Conservation (phyloP, 1,140 invertebrate genomes). For the Tetragnatha versicolor region DNA sequence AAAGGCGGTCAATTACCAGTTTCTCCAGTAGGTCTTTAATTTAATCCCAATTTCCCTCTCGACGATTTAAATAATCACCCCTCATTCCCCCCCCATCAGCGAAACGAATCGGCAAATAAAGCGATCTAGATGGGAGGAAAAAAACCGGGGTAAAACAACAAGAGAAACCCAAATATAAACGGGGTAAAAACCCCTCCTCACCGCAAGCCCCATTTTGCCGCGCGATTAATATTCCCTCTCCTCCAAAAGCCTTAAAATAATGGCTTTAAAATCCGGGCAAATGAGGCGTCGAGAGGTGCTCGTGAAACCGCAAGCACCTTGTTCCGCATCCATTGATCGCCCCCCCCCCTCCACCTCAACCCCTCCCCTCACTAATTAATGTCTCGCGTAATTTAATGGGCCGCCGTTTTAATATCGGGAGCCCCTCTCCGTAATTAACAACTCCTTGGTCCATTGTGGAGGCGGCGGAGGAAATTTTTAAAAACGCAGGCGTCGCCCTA, state of each 20-base stretch:
- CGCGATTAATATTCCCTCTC: slow-evolving; percentile 38
- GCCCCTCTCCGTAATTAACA: slow-evolving; percentile 52
- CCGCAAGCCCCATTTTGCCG: slow-evolving; percentile 23
- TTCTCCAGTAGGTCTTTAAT: too few relatives aligned
- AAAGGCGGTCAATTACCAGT: too few relatives aligned
- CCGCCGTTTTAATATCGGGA: slow-evolving; percentile 53
- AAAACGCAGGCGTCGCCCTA: slow-evolving; percentile 35
- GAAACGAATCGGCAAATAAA: slow-evolving; percentile 31
- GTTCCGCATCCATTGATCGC: slow-evolving; percentile 47
- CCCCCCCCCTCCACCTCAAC: slow-evolving; percentile 7
- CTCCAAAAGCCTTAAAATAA: slow-evolving; percentile 54
- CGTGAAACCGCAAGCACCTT: slow-evolving; percentile 51
- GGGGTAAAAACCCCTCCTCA: not conserved
- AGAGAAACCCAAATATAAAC: not conserved
- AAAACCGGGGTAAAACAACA: not conserved
- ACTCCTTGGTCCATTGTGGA: slow-evolving; percentile 50
- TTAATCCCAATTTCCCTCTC: slow-evolving; percentile 19
- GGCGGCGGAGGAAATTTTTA: slow-evolving; percentile 44
- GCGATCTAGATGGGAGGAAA: slow-evolving; percentile 2
- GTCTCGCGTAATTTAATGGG: slow-evolving; percentile 55
- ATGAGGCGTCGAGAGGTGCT: slow-evolving; percentile 50
- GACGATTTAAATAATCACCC: slow-evolving; percentile 10
- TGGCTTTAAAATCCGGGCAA: slow-evolving; percentile 52
- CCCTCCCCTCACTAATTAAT: slow-evolving; percentile 39
- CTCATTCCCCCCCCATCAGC: not conserved